Conservation (phyloP, 2,888 invertebrate genomes). For the Branchipolynoe longqiensis region DNA sequence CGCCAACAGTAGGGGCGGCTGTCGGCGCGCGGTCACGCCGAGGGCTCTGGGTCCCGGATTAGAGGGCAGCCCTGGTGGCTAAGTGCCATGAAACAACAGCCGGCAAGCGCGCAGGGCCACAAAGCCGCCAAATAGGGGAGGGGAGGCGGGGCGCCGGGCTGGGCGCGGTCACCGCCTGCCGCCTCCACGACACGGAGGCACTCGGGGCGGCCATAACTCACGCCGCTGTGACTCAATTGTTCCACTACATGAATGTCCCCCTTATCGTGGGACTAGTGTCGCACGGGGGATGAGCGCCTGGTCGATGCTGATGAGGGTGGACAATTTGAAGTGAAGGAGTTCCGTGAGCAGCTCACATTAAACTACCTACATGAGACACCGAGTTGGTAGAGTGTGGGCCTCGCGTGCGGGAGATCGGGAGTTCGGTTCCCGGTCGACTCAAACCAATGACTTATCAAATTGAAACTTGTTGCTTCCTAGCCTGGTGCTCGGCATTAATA, state of each 20-base stretch:
- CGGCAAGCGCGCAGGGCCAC: conserved; percentile 19
- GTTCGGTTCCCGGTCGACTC: no score
- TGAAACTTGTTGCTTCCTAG: no score
- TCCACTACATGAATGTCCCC: no score
- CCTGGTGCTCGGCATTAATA: no score
- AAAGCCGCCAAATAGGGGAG: conserved; percentile 57
- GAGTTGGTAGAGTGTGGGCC: no score
- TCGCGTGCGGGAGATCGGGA: no score
- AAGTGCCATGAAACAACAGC: conserved; percentile 47
- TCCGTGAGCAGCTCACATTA: not conserved
- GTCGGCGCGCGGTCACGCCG: conserved; percentile 18
- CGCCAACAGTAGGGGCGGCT: conserved; percentile 20
- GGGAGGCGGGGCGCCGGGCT: not conserved
- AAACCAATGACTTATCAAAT: no score
- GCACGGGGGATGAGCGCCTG: no score
- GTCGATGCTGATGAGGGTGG: no score
- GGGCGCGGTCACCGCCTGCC: conserved; percentile 5
- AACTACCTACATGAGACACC: no score
- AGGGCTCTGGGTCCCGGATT: conserved; percentile 1
- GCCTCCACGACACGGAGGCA: not conserved
- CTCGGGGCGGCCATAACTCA: not conserved
- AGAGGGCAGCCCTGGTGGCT: conserved; percentile 25
- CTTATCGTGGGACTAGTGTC: no score
- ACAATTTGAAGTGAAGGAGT: not conserved
- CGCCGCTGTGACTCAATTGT: no score